These are phyloP conservation scores for Craniophora ligustri DNA, from an alignment of 2,888 invertebrate genomes.

Conservation along the genomic window DNA sequence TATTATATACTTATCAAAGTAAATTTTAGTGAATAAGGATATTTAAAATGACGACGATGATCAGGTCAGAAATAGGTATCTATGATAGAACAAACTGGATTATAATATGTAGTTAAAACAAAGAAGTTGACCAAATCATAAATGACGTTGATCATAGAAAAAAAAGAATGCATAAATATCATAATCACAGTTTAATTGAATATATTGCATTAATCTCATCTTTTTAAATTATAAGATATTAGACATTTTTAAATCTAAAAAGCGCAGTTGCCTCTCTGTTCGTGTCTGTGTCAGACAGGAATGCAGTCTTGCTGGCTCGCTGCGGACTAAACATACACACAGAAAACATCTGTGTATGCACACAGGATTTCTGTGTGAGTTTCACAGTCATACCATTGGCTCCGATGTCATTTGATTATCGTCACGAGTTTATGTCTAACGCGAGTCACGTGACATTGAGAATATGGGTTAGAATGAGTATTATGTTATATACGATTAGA, in stretches of 20 bases:
- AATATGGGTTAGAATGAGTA: neutral
- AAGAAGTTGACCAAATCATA: no score
- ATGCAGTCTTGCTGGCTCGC: constrained; percentile 72
- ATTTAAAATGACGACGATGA: no score
- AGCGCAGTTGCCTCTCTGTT: constrained; percentile 22
- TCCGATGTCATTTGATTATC: constrained; percentile 31
- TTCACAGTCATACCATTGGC: constrained; percentile 29
- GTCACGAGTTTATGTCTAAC: neutral
- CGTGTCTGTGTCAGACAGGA: constrained; percentile 56
- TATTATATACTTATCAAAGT: no score
- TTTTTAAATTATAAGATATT: no score
- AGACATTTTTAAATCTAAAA: neutral
- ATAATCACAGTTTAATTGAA: neutral
- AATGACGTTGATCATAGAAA: no score
- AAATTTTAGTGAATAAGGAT: no score
- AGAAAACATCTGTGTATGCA: constrained; percentile 36
- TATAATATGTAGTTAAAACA: no score
- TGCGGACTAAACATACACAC: constrained; percentile 59
- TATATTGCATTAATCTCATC: neutral
- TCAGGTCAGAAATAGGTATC: no score
- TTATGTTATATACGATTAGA: no score
- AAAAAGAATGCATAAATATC: no score
- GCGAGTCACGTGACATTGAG: neutral
- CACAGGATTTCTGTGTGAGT: constrained; percentile 37
- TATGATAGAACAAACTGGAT: no score